Conservation (phyloP, 2,113 vertebrate species). For the Motacilla alba region DNA sequence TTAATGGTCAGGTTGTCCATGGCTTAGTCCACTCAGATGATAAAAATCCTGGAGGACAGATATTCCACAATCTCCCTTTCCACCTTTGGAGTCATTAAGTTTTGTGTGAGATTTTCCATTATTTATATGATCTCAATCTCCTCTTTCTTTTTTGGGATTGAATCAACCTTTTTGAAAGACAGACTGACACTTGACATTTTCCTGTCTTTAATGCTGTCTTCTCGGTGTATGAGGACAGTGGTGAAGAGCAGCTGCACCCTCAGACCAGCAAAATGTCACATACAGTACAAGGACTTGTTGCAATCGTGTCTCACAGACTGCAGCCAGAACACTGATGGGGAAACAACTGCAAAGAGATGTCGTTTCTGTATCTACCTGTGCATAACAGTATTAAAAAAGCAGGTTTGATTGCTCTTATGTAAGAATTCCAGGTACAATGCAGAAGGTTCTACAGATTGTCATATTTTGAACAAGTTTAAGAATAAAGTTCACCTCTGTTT, state of each 20-base stretch:
- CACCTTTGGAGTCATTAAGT: neutral
- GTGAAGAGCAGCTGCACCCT: neutral
- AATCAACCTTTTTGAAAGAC: neutral
- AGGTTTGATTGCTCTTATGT: neutral
- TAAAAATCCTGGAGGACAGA: neutral
- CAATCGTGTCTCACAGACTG: neutral
- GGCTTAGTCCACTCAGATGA: neutral
- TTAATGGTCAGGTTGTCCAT: neutral
- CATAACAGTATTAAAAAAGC: neutral
- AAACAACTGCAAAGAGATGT: neutral
- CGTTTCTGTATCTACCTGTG: rapidly evolving
- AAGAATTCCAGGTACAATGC: neutral
- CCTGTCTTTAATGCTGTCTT: neutral
- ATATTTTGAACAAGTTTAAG: neutral
- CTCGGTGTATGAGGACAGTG: rapidly evolving
- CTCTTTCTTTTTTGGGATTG: neutral
- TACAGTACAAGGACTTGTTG: neutral
- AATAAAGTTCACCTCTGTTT: neutral
- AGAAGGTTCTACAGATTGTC: neutral
- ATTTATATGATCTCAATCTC: neutral
- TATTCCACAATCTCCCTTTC: rapidly evolving
- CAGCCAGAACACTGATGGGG: neutral
- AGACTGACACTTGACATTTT: neutral
- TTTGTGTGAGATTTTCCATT: neutral
- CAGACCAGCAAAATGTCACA: neutral